These are phyloP conservation scores for Megaustenia siamemsis DNA, from an alignment of 2,888 invertebrate species.

Conservation along the genomic window DNA sequence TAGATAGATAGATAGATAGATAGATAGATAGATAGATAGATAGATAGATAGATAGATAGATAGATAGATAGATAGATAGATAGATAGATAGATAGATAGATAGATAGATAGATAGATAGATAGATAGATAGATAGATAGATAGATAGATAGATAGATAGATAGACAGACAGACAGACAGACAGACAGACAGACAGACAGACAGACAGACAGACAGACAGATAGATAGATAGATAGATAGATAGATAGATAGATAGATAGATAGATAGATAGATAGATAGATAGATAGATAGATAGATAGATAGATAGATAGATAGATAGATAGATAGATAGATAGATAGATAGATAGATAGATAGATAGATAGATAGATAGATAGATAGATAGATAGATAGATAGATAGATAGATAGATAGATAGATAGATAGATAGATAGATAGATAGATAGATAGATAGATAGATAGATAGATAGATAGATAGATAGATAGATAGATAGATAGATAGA, in stretches of 20 bases:
- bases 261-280: slow-evolving; percentile 9
- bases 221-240: no score
- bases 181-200: slow-evolving; percentile 9
- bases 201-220: slow-evolving; percentile 9
- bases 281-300: not conserved
- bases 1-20: no score
- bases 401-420: not conserved
- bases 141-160: no score
- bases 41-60: no score
- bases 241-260: not conserved
- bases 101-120: no score
- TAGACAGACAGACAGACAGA: not conserved
- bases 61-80: no score
- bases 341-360: not conserved
- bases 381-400: not conserved
- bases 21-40: no score
- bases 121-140: no score
- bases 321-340: slow-evolving; percentile 1
- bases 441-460: not conserved
- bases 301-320: not conserved
- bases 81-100: no score
- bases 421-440: not conserved
- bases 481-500: slow-evolving; percentile 1
- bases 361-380: not conserved
- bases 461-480: not conserved